Conservation (phyloP, 2,797 vertebrate genomes). For the Pangasius larnaudii region DNA sequence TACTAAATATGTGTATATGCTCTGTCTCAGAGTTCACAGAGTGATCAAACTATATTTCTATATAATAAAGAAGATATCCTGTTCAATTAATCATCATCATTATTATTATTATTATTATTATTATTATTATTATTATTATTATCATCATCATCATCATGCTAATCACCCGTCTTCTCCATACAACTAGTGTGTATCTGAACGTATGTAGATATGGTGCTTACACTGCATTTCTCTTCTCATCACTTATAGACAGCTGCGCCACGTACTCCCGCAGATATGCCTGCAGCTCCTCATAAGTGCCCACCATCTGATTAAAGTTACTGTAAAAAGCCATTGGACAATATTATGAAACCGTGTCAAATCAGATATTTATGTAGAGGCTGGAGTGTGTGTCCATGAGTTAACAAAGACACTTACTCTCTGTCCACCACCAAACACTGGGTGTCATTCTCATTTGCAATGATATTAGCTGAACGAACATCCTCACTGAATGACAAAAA, state of each 20-base stretch:
- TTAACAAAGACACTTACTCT: constrained; percentile 74
- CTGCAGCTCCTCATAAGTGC: constrained; percentile 82
- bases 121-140: not conserved
- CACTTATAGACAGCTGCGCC: constrained; percentile 75
- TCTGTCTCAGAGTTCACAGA: not conserved
- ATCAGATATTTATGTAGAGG: not conserved
- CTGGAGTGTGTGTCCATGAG: not conserved
- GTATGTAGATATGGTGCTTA: constrained; percentile 58
- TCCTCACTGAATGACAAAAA: constrained; percentile 73
- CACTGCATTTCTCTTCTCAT: constrained; percentile 75
- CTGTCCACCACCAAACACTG: constrained; percentile 82
- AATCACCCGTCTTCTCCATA: not conserved
- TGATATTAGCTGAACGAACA: constrained; percentile 81
- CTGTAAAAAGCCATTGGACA: constrained; percentile 57
- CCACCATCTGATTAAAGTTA: constrained; percentile 83
- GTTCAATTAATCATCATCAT: not conserved
- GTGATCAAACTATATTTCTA: not conserved
- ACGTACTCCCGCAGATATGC: constrained; percentile 77
- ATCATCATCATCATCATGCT: not conserved
- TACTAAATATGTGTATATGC: not conserved
- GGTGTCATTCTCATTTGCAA: constrained; percentile 77
- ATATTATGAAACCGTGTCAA: not conserved
- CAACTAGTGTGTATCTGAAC: not conserved
- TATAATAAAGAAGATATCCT: not conserved
- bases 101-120: not conserved